Conservation (phyloP, 2,113 vertebrate species). For the Todiramphus saurophagus region DNA sequence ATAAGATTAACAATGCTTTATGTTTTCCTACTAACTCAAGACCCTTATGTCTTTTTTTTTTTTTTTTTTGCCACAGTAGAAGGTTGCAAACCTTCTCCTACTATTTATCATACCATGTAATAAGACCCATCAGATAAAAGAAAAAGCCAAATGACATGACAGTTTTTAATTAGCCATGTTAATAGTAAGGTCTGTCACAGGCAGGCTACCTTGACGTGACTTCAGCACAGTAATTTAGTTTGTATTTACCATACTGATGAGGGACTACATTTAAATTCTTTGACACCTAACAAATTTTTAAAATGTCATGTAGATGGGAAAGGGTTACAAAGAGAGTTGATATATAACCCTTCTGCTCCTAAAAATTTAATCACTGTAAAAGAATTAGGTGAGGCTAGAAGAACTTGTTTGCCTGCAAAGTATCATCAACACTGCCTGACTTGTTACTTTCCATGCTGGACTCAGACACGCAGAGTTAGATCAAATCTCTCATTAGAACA, state of each 20-base stretch:
- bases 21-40: background rate
- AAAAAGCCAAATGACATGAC: background rate
- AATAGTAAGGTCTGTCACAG: background rate
- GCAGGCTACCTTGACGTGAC: background rate
- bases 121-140: background rate
- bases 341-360: constrained; percentile 9
- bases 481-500: constrained; percentile 32
- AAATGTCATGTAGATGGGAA: background rate
- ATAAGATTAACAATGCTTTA: background rate
- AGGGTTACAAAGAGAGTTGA: constrained; percentile 5
- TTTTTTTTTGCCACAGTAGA: background rate
- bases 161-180: background rate
- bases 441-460: background rate
- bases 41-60: background rate
- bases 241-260: background rate
- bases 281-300: background rate
- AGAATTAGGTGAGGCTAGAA: constrained; percentile 57
- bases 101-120: background rate
- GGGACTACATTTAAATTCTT: background rate
- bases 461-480: constrained; percentile 23
- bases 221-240: background rate
- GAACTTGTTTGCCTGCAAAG: constrained; percentile 48
- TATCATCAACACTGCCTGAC: constrained; percentile 15
- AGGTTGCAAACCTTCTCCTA: background rate
- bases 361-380: constrained; percentile 64